Percentiles rank a stretch among this genome's conserved stretches.
Conservation (phyloP, 2,888 invertebrate species). For the Boloria selene region DNA sequence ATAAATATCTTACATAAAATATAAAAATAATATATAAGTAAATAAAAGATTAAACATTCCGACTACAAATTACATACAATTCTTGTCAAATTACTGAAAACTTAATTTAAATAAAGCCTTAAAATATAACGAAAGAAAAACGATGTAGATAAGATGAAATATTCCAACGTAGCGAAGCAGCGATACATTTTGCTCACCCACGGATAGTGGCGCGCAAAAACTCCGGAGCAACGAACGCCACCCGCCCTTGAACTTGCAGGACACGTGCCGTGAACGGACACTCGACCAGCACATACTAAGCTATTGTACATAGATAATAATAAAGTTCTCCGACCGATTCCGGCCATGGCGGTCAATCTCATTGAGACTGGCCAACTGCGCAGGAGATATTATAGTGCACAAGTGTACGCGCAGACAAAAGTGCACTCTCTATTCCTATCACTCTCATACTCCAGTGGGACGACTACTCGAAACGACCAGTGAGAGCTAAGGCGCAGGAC, state of each 20-base stretch:
- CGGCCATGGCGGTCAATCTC: too few relatives aligned
- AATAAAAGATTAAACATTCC: too few relatives aligned
- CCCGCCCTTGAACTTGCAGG: constrained; percentile 64
- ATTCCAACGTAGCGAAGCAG: constrained; percentile 35
- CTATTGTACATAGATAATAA: constrained; percentile 20
- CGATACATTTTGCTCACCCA: constrained; percentile 43
- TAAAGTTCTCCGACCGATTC: too few relatives aligned
- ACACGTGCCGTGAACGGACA: constrained; percentile 45
- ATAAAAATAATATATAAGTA: too few relatives aligned
- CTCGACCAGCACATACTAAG: constrained; percentile 33
- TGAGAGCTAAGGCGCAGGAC: too few relatives aligned
- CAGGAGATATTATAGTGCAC: too few relatives aligned
- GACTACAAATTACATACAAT: background rate
- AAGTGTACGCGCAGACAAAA: too few relatives aligned
- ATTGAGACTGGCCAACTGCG: too few relatives aligned
- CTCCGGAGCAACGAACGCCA: constrained; percentile 60
- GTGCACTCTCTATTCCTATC: too few relatives aligned
- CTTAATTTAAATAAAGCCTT: constrained; percentile 10
- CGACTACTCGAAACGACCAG: too few relatives aligned
- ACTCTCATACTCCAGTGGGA: too few relatives aligned
- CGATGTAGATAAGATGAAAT: constrained; percentile 13
- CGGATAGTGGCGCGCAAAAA: constrained; percentile 62
- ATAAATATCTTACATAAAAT: too few relatives aligned
- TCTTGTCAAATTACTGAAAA: constrained; percentile 8
- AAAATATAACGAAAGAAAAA: constrained; percentile 1